A percentile compares a stretch with the other conserved stretches of the same genome.
These are phyloP conservation scores for Ginglymostoma cirratum DNA, from an alignment of 2,113 vertebrate species.

Conservation along the genomic window DNA sequence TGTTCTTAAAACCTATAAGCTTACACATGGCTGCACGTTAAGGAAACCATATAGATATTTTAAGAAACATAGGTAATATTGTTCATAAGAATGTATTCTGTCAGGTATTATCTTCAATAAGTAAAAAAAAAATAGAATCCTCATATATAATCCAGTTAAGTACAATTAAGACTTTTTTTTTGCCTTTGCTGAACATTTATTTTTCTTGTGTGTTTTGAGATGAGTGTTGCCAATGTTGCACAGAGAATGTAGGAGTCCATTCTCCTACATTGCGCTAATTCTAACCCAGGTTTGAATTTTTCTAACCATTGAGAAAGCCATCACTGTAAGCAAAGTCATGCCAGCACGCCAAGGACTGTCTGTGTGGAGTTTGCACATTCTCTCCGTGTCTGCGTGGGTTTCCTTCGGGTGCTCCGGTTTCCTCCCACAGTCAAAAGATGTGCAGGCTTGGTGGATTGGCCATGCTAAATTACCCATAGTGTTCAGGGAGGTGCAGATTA, in stretches of 20 bases:
- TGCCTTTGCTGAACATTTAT: background rate
- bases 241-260: background rate
- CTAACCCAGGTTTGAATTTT: background rate
- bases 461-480: no score
- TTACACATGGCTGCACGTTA: background rate
- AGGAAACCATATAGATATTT: conserved; percentile 6
- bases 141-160: background rate
- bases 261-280: background rate
- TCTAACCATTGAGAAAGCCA: no score
- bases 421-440: no score
- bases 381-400: no score
- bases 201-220: background rate
- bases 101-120: background rate
- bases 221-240: background rate
- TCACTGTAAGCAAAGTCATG: no score
- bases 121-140: background rate
- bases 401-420: no score
- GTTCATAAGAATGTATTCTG: background rate
- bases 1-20: background rate
- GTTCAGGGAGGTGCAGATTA: no score
- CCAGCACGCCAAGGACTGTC: no score
- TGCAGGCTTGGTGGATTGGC: no score
- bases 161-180: background rate
- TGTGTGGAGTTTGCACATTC: no score
- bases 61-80: background rate